phyloP scores from a whole-genome alignment of 2,797 vertebrate genomes.

The Scomberomorus guttatus region DNA sequence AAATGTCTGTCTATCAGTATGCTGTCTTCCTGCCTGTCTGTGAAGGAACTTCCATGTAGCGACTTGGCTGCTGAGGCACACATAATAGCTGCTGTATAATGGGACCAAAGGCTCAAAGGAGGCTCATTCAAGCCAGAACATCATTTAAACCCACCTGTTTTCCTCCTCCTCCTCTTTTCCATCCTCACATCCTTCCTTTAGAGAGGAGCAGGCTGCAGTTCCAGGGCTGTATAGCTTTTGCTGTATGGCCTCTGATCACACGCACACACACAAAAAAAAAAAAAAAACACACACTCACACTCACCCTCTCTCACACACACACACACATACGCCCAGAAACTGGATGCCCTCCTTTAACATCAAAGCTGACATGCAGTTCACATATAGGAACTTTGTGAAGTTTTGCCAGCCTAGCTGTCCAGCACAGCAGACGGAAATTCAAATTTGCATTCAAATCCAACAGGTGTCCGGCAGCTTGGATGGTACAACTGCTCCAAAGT shows the following conservation, averaged over 20 bases:
- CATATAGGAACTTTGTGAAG: slow-evolving; percentile 1
- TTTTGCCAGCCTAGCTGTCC: slow-evolving; percentile 12
- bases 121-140: slow-evolving; percentile 52
- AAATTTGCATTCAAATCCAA: slow-evolving; percentile 26
- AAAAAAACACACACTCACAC: slow-evolving; percentile 7
- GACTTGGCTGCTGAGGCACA: slow-evolving; percentile 21
- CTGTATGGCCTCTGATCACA: slow-evolving; percentile 33
- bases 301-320: slow-evolving; percentile 14
- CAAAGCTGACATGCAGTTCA: slow-evolving; percentile 29
- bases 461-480: slow-evolving; percentile 14
- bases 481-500: neutral
- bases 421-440: slow-evolving; percentile 8
- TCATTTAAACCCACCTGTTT: slow-evolving; percentile 70
- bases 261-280: too few relatives aligned
- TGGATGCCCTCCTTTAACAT: slow-evolving; percentile 26
- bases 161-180: slow-evolving; percentile 28
- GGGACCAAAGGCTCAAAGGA: slow-evolving; percentile 47
- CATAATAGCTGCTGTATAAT: slow-evolving; percentile 60
- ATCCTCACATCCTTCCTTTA: slow-evolving; percentile 57
- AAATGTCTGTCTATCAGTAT: slow-evolving; percentile 13
- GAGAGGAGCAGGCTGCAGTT: slow-evolving; percentile 28
- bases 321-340: slow-evolving; percentile 7
- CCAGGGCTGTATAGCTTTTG: slow-evolving; percentile 21
- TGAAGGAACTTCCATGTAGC: slow-evolving; percentile 37
- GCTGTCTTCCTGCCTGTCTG: slow-evolving; percentile 36